phyloP scores from a whole-genome alignment of 2,797 vertebrate genomes.

The Anguilla marmorata region DNA sequence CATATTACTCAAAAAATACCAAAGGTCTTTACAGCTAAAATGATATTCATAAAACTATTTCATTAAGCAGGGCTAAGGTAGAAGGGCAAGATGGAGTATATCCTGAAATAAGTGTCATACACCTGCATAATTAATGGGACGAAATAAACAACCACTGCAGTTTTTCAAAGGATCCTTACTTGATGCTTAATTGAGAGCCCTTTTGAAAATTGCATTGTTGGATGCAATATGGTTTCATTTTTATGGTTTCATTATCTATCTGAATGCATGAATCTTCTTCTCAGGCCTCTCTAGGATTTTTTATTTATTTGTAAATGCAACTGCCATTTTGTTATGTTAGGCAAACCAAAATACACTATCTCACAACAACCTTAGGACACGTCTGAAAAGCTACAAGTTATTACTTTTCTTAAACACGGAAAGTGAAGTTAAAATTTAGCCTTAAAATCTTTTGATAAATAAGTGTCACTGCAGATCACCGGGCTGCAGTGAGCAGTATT shows the following conservation, averaged over 20 bases:
- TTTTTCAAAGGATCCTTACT: not conserved
- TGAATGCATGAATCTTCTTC: not conserved
- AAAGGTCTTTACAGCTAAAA: not conserved
- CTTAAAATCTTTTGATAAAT: slow-evolving; percentile 22
- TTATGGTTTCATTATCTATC: not conserved
- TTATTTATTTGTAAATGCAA: not conserved
- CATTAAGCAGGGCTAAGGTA: not conserved
- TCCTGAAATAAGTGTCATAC: not conserved
- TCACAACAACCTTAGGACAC: not conserved
- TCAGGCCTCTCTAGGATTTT: not conserved
- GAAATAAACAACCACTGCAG: not conserved
- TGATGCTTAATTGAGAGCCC: not conserved
- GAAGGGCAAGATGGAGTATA: not conserved
- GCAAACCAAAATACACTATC: not conserved
- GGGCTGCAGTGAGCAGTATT: slow-evolving; percentile 4
- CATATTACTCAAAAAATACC: not conserved
- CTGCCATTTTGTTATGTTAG: not conserved
- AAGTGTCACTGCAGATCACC: not conserved
- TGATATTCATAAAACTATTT: not conserved
- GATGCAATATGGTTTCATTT: not conserved
- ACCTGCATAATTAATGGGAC: not conserved
- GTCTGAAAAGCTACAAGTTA: slow-evolving; percentile 4
- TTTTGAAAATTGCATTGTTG: not conserved
- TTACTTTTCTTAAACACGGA: not conserved
- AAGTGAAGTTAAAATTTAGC: slow-evolving; percentile 15